Evolutionary conservation across 2,888 invertebrate species (phyloP).

Genomic region (Tinea trinotella): DNA sequence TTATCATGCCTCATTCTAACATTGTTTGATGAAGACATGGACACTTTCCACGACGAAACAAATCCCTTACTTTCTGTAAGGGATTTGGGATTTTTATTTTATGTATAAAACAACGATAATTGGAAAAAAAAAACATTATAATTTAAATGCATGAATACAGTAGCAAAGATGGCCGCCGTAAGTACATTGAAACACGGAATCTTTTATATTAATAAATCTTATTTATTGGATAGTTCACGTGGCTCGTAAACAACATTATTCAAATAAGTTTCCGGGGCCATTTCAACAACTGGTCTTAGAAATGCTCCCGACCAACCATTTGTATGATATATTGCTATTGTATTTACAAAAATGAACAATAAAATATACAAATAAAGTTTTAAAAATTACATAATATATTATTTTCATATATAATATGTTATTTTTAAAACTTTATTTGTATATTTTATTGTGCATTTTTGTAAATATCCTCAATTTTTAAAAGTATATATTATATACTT

Average conservation of each 20-base stretch:
- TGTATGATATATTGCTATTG: not conserved
- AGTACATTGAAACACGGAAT: not conserved
- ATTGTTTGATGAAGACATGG: too few species aligned
- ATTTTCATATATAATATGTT: too few species aligned
- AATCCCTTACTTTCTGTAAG: too few species aligned
- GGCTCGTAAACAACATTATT: conserved; percentile 16
- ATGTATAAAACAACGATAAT: too few species aligned
- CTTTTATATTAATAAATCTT: conserved; percentile 5
- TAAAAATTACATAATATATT: too few species aligned
- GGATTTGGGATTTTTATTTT: too few species aligned
- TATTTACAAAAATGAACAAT: not conserved
- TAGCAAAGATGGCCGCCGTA: not conserved
- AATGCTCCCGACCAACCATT: conserved; percentile 6
- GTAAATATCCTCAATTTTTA: too few species aligned
- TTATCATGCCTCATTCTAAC: too few species aligned
- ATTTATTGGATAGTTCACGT: conserved; percentile 2
- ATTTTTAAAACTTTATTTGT: not conserved
- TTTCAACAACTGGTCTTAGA: conserved; percentile 6
- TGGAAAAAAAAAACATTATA: conserved; percentile 8
- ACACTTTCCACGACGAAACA: too few species aligned
- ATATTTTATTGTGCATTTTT: not conserved
- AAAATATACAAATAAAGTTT: not conserved
- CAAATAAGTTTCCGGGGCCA: conserved; percentile 10
- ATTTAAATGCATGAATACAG: not conserved
- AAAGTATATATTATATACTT: too few species aligned